phyloP scores from a whole-genome alignment of 2,888 invertebrate species.

The Trileptium ribeirensis region DNA sequence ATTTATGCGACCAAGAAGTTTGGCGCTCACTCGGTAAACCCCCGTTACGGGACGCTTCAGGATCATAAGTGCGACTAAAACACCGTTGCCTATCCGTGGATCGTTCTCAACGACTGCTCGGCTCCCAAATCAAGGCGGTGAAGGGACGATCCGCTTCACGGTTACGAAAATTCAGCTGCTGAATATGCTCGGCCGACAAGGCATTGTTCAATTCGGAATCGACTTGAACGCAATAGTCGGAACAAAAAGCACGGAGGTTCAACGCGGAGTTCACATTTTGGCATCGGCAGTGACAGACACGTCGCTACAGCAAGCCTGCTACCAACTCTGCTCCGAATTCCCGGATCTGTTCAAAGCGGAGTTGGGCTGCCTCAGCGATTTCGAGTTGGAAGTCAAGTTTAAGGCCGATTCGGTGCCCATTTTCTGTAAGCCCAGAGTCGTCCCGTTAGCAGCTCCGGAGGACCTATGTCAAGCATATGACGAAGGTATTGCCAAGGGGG shows the following conservation, averaged over 20 bases:
- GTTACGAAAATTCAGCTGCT: not conserved
- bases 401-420: not conserved
- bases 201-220: not conserved
- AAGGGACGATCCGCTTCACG: not conserved
- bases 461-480: not conserved
- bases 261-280: no score
- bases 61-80: no score
- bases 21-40: no score
- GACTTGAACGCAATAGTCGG: no score
- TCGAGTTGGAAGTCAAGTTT: constrained; percentile 9
- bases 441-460: not conserved
- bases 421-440: not conserved
- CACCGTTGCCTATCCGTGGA: no score
- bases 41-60: no score
- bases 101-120: no score
- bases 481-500: constrained; percentile 9
- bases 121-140: no score
- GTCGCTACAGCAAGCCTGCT: not conserved
- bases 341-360: not conserved
- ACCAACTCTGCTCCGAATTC: not conserved
- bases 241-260: no score
- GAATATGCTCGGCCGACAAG: not conserved
- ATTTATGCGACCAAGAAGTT: no score
- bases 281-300: no score
- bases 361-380: not conserved